Evolutionary conservation across 2,888 invertebrate genomes (phyloP), one percentile per base, ranked within the genome.

Genomic region (Orchesella flavescens): DNA sequence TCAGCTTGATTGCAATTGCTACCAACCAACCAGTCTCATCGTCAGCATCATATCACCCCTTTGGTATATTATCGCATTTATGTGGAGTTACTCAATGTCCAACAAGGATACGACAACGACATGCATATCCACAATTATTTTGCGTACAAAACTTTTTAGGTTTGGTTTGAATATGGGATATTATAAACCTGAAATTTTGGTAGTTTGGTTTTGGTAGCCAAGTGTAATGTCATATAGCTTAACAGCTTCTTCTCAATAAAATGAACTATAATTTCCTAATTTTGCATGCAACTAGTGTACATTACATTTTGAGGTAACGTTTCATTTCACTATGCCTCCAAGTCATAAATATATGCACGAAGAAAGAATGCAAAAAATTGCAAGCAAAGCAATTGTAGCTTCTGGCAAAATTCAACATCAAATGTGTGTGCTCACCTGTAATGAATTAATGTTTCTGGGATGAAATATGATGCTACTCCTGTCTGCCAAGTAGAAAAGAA

Each of bases 251-350:
- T 15, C 61, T 68, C 5, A 59, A 69, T 19, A 44, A 68, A 76
- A 74, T 43, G 46, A 21, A 7, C 34, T 21, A 24, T n/a, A 71
- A 72, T 72, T 79, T 79, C 23, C 71, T 61, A 79, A 79, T 72
- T 72, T 72, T 13, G 79, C 34, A 79, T 79, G 71, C 79, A 53
- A 43, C 71, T 17, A 21, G 79, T 72, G 79, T 79, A 71, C 79
- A 55, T 23, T 49, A 71, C 53, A 72, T 1, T 68, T 46, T 1
- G 15, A 44, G 49, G 0, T 66, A 34, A 34, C 66, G 46, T 57
- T 72, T 24, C 49, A 21, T 53, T 57, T 34, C 34, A 9, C 19
- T 57, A n/a, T 69, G 10, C 15, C 72, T 72, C 49, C 69, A 10
- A 53, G 69, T 69, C 69, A 69, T 53, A 69, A 69, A 65, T 43